These are phyloP conservation scores for Pseudolycoriella hygida DNA, from an alignment of 2,888 invertebrate genomes.

Conservation along the genomic window DNA sequence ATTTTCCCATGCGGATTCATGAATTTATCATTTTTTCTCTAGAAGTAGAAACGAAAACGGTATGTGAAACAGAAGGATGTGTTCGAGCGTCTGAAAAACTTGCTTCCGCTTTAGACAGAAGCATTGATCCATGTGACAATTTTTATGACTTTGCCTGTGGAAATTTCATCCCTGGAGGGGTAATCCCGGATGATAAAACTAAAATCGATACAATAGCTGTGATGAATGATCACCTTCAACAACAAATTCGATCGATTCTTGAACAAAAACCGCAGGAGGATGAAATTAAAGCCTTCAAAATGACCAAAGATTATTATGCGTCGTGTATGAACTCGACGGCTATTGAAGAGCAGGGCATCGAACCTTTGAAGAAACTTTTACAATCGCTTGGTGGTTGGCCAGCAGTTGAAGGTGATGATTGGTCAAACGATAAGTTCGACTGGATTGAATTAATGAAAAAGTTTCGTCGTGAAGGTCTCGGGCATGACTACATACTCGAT, in stretches of 20 bases:
- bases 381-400: conserved; percentile 33
- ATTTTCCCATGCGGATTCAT: no score
- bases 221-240: neutral
- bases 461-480: conserved; percentile 11
- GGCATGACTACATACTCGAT: conserved; percentile 10
- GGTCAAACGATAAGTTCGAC: conserved; percentile 16
- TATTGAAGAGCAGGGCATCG: neutral
- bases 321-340: conserved; percentile 4
- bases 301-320: neutral
- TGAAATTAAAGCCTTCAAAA: neutral
- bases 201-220: neutral
- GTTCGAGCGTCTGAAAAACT: conserved; percentile 53
- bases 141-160: conserved; percentile 52
- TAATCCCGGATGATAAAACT: no score
- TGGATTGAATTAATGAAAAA: conserved; percentile 12
- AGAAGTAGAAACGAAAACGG: no score
- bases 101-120: conserved; percentile 43
- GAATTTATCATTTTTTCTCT: no score
- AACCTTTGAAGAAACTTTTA: conserved; percentile 1
- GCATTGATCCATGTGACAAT: conserved; percentile 54
- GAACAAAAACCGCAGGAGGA: neutral
- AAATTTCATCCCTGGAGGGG: conserved; percentile 33
- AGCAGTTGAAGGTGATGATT: conserved; percentile 22
- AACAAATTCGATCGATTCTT: neutral
- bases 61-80: conserved; percentile 59